Evolutionary conservation across 2,888 invertebrate species (phyloP), one percentile per base, ranked within the genome.

Genomic region (Achlya flavicornis): DNA sequence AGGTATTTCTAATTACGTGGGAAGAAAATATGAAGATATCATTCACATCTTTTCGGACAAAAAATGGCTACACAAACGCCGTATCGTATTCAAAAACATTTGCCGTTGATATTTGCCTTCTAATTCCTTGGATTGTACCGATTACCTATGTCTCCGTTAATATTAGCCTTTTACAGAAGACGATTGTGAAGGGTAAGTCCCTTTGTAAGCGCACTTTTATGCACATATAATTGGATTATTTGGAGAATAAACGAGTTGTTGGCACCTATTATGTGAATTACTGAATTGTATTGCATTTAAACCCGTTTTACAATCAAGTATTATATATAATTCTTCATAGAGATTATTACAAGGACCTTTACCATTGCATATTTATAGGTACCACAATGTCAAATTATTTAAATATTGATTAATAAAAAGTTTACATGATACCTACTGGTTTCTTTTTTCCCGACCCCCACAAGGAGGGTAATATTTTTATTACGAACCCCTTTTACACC

Each of bases 1-100:
- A 74, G 73, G 71, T 70, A 76, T 77, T 78, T 74, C 68, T 71
- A 70, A 72, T 66, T 72, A 72, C 71, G 68, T 46, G 6, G n/a
- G 46, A n/a, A n/a, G 46, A 14, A n/a, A 46, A 6, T 5, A 35
- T 35, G 43, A 43, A 46, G 66, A 67, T 46, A 10, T n/a, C 48
- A 48, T 1, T 16, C 16, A n/a, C 4, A 6, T 19, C 46, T n/a
- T 46, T 46, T 46, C n/a, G 46, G 10, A n/a, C n/a, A 46, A 46
- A n/a, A n/a, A 46, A 46, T n/a, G 3, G 7, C 46, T 46, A n/a
- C 46, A n/a, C 2, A 12, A 12, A 41, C 11, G 12, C 12, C 2
- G 3, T n/a, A 4, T 41, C 7, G 38, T 38, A 38, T 10, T 8
- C 26, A 26, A 26, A 26, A 26, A 38, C 38, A 38, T 38, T 7